Base-by-base conservation (phyloP, 2,113 vertebrate genomes). In the Neofelis nebulosa region DNA sequence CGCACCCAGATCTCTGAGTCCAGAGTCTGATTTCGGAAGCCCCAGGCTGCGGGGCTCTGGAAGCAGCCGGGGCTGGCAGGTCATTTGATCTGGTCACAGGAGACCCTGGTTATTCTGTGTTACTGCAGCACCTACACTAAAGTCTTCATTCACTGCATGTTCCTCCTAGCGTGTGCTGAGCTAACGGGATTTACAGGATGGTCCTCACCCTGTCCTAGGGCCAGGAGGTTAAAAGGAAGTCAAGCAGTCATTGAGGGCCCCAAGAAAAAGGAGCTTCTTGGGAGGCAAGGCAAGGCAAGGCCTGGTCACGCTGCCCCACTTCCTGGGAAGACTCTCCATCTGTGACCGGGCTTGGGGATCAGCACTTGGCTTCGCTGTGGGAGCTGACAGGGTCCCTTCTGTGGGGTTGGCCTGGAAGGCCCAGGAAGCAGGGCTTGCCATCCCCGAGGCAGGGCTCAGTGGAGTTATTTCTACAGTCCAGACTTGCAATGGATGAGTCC, bases 401-500 rank as follows among this genome's bases (percentile, higher is more conserved):
- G 14, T 21, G 38, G 83, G 48, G 65, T 7, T 85, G 55, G 95
- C 91, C 76, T 55, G 9, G 52, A 52, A 87, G 81, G 73, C 52
- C 48, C 15, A 52, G 81, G 81, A 50, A 45, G 27, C 11, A 63
- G 83, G 83, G 83, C 29, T 57, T 33, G 85, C 81, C 31, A 52
- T 29, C 69, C 55, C 80, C 94, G 16, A 18, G 55, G 87, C 4
- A 2, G 86, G 92, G 81, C 84, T 96, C 91, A 83, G 95, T 86
- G 2, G 29, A 38, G 41, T 25, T 25, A 31, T 94, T 31, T 96
- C 84, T 94, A 98, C 86, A 97, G 83, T 83, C 96, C 96, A 98
- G 97, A 98, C 98, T 97, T 90, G 98, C 88, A 96, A 99, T 98
- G 99, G 96, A 99, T 99, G 99, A 98, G 84, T 98, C 98, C 98